A percentile compares a stretch with the other conserved stretches of the same genome.
These are phyloP conservation scores for Neodiprion virginianus DNA, from an alignment of 1,140 invertebrate species.

Conservation along the genomic window DNA sequence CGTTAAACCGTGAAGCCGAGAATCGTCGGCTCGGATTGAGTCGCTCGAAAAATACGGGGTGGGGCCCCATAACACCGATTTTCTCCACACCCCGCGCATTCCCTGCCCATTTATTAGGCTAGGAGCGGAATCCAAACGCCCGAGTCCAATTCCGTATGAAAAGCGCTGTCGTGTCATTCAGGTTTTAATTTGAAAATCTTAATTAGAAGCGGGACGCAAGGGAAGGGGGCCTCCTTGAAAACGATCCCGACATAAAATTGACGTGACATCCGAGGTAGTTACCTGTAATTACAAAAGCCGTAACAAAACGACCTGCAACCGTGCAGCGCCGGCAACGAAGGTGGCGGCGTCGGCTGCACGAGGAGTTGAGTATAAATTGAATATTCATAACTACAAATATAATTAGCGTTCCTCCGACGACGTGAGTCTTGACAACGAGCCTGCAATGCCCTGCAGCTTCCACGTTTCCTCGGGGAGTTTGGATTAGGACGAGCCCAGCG, in stretches of 20 bases:
- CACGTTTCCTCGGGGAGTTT: no score
- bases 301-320: slow-evolving; percentile 4
- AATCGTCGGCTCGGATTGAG: no score
- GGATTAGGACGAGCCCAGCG: background rate
- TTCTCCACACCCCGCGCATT: background rate
- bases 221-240: background rate
- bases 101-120: background rate
- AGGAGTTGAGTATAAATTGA: background rate
- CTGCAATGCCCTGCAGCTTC: background rate
- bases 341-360: background rate
- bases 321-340: background rate
- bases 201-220: background rate
- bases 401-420: background rate
- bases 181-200: slow-evolving; percentile 6
- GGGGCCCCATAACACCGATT: background rate
- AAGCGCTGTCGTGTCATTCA: background rate
- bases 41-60: background rate
- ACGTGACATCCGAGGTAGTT: slow-evolving; percentile 4
- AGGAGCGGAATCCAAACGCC: background rate
- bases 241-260: background rate
- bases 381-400: slow-evolving; percentile 8
- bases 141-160: background rate
- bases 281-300: slow-evolving; percentile 1
- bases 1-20: background rate
- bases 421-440: background rate